Evolutionary conservation across 2,113 vertebrate genomes (phyloP).

Genomic region (Hylia prasina): DNA sequence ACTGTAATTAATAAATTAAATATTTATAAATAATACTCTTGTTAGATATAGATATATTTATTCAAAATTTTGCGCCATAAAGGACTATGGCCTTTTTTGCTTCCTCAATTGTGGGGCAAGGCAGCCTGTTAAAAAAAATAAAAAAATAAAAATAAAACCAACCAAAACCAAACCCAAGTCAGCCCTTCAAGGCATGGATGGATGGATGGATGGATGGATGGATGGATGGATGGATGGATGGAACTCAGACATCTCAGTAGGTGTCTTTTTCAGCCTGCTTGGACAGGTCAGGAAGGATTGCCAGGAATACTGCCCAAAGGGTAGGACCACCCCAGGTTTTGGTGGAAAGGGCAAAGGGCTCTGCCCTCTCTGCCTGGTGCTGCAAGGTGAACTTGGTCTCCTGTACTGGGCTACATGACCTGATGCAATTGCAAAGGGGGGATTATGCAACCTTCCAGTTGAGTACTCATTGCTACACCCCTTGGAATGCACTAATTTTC

Average conservation of each 20-base stretch:
- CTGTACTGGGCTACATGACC: background rate
- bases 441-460: background rate
- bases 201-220: background rate
- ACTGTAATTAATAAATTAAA: background rate
- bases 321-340: background rate
- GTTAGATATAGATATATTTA: background rate
- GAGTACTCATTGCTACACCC: background rate
- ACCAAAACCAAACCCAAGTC: background rate
- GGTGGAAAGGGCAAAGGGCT: background rate
- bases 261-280: background rate
- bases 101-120: background rate
- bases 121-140: background rate
- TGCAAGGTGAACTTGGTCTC: background rate
- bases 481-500: background rate
- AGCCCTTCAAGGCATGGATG: background rate
- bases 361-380: background rate
- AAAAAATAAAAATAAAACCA: background rate
- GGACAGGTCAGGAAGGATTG: background rate
- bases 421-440: background rate
- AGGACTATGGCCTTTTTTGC: background rate
- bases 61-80: background rate
- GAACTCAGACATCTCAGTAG: background rate
- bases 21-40: background rate
- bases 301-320: background rate
- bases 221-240: background rate